A percentile compares a stretch with the other conserved stretches of the same genome.
Evolutionary conservation across 2,113 vertebrate genomes (phyloP).

Genomic region (Lutjanus erythropterus): DNA sequence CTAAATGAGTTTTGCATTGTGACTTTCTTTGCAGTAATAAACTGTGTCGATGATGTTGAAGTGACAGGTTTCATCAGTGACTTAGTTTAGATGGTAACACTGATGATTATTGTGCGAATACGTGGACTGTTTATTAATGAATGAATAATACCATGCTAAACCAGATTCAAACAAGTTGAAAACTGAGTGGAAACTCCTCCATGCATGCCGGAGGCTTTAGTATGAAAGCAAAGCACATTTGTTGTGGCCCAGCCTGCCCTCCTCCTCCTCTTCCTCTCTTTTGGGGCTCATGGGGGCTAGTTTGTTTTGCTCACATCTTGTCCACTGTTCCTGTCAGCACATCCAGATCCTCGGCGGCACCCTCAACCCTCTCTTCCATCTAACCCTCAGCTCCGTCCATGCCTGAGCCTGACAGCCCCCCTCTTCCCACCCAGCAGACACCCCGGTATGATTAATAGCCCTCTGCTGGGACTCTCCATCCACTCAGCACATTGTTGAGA

Average conservation of each 20-base stretch:
- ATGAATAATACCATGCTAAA: neutral
- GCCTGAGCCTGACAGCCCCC: conserved; percentile 30
- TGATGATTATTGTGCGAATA: neutral
- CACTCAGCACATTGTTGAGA: conserved; percentile 88
- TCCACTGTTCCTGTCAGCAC: conserved; percentile 85
- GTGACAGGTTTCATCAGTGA: neutral
- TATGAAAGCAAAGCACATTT: conserved; percentile 1
- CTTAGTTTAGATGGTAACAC: neutral
- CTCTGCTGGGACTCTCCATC: conserved; percentile 84
- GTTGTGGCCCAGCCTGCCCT: conserved; percentile 8
- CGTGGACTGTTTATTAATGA: neutral
- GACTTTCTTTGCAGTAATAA: neutral
- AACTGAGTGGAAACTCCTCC: neutral
- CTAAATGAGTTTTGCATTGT: neutral
- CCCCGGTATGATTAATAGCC: conserved; percentile 86
- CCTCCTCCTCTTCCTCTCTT: conserved; percentile 24
- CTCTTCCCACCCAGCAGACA: conserved; percentile 48
- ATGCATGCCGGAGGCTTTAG: neutral
- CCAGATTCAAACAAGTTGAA: neutral
- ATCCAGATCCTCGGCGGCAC: conserved; percentile 69
- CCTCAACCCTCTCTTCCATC: conserved; percentile 57
- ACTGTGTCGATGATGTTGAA: neutral
- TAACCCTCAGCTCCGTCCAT: conserved; percentile 31
- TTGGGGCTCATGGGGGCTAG: conserved; percentile 32
- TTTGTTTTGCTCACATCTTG: conserved; percentile 79